Conservation (phyloP, 2,888 invertebrate genomes). For the Romanomermis culicivorax region DNA sequence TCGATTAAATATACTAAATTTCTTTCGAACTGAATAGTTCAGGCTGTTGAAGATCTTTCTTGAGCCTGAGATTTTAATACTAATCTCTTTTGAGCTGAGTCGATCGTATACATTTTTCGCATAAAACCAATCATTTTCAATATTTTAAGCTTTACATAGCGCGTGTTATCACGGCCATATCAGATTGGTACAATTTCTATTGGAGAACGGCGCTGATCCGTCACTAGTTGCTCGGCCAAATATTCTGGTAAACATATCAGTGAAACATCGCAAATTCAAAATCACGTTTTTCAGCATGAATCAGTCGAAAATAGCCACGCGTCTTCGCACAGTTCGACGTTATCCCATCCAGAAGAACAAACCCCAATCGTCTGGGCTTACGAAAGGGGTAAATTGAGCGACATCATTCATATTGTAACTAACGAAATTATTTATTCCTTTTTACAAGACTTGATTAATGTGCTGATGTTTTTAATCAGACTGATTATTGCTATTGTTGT, state of each 20-base stretch:
- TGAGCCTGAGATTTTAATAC: too few species aligned
- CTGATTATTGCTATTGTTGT: too few species aligned
- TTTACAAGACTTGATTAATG: too few species aligned
- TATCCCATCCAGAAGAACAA: slow-evolving; percentile 29
- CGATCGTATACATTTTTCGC: too few species aligned
- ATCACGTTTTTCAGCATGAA: too few species aligned
- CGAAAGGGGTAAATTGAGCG: slow-evolving; percentile 26
- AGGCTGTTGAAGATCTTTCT: too few species aligned
- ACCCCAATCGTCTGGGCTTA: slow-evolving; percentile 35
- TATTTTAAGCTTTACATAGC: slow-evolving; percentile 31
- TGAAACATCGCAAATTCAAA: too few species aligned
- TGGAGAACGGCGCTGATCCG: slow-evolving; percentile 34
- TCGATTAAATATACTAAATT: too few species aligned
- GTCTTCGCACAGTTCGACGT: slow-evolving; percentile 22
- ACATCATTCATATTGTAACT: background rate
- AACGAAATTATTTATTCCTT: background rate
- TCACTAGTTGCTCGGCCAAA: slow-evolving; percentile 28
- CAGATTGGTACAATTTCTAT: slow-evolving; percentile 31
- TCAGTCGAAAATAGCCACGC: background rate
- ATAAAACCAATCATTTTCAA: background rate
- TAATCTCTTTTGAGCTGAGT: too few species aligned
- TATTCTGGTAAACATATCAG: background rate
- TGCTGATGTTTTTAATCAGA: too few species aligned
- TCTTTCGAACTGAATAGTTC: too few species aligned
- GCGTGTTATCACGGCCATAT: slow-evolving; percentile 35